Conservation (phyloP, 2,888 invertebrate genomes). For the Acanthosepion lycidas region DNA sequence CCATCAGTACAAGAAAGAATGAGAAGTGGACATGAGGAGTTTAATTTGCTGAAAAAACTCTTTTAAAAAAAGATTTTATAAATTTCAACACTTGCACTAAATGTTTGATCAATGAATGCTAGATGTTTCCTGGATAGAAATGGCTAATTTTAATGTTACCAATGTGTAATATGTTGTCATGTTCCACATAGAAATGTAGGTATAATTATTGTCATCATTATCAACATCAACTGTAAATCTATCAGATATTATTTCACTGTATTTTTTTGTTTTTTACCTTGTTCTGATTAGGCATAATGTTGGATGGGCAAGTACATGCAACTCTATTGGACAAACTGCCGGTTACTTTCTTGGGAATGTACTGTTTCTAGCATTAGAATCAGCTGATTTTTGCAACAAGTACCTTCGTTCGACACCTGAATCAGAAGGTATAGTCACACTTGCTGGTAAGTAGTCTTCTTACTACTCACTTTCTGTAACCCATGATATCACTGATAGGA, state of each 20-base stretch:
- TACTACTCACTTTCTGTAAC: constrained; percentile 78
- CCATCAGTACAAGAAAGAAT: too few relatives aligned
- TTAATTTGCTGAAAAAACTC: too few relatives aligned
- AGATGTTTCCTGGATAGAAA: too few relatives aligned
- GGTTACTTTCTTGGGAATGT: constrained; percentile 98
- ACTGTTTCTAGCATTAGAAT: constrained; percentile 95
- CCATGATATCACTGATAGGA: too few relatives aligned
- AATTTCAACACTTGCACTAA: too few relatives aligned
- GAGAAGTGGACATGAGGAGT: too few relatives aligned
- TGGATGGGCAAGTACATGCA: constrained; percentile 98
- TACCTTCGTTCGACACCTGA: constrained; percentile 86
- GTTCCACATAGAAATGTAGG: too few relatives aligned
- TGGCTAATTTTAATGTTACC: too few relatives aligned
- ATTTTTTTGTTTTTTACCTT: constrained; percentile 55
- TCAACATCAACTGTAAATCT: neutral
- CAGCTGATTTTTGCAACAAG: constrained; percentile 94
- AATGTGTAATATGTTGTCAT: too few relatives aligned
- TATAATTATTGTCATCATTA: too few relatives aligned
- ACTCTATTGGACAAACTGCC: constrained; percentile 97
- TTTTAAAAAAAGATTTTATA: too few relatives aligned
- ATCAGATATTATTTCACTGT: neutral
- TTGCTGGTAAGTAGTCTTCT: constrained; percentile 88
- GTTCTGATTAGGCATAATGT: constrained; percentile 86
- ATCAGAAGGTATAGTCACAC: constrained; percentile 80
- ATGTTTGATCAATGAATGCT: too few relatives aligned